Evolutionary conservation across 2,797 vertebrate species (phyloP), one percentile per base, ranked within the genome.

Genomic region (Gymnoscopelus microlampas): DNA sequence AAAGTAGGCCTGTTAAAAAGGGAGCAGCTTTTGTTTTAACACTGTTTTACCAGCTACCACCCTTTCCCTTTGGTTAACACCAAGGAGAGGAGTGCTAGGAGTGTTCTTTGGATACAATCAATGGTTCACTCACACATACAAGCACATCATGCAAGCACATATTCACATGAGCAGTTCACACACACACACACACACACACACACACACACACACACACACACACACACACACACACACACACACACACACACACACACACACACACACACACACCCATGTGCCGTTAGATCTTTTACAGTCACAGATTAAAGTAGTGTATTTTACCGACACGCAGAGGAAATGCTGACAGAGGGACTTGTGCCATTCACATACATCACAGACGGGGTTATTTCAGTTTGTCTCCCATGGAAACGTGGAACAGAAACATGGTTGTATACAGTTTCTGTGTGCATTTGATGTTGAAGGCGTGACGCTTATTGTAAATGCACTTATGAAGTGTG

Each of bases 241-340:
- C 35, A 44, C 29, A 47, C 15, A 23, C 53, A n/a, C 51, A 66
- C 49, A n/a, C 26, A 12, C 24, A 53, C 29, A 65, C 29, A 57
- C 53, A 63, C 24, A 58, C 54, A 53, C 62, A 53, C 39, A 26
- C 14, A 15, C 57, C 7, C 47, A 57, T n/a, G 12, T 35, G 49
- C 66, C 63, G 79, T 19, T 79, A 71, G 60, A 76, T 26, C 57
- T 85, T 90, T 89, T 78, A 87, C 76, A 74, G 60, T 60, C 57
- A 23, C 66, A 82, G 76, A 84, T 82, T 57, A 81, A 79, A 73
- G 76, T 63, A 59, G 60, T 39, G 75, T 44, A 32, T 4, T 50
- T 48, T 49, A 57, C 54, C 23, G 39, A 44, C 39, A 44, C 63
- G 44, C 13, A 11, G 51, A 55, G 63, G 63, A 73, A 48, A 29